These are phyloP conservation scores for Sitophilus oryzae DNA, from an alignment of 1,140 invertebrate species.

Conservation along the genomic window DNA sequence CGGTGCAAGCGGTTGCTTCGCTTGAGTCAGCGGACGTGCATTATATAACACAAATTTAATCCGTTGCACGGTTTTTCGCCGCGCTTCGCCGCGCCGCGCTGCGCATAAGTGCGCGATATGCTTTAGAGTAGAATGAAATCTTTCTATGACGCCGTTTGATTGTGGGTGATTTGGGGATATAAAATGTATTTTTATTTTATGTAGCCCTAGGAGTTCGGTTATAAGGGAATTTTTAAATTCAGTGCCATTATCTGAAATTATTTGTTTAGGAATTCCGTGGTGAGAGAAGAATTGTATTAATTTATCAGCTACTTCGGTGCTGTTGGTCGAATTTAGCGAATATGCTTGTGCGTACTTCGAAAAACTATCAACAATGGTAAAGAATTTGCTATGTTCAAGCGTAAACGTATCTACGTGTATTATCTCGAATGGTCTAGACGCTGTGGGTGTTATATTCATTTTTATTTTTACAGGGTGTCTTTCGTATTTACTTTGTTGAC, in stretches of 20 bases:
- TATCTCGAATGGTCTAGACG: constrained; percentile 19
- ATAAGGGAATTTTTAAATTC: constrained; percentile 18
- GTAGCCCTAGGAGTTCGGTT: constrained; percentile 17
- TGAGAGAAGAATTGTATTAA: constrained; percentile 17
- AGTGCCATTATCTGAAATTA: constrained; percentile 10
- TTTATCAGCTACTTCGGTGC: constrained; percentile 12
- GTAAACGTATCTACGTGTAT: constrained; percentile 14
- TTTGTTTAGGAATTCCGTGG: constrained; percentile 17
- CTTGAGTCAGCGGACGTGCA: too few species aligned
- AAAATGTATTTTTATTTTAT: constrained; percentile 23
- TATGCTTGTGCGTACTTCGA: constrained; percentile 23
- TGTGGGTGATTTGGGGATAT: constrained; percentile 7
- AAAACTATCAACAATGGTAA: constrained; percentile 18
- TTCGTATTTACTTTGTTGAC: too few species aligned
- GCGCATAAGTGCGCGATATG: too few species aligned
- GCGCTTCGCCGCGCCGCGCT: too few species aligned
- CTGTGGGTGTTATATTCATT: constrained; percentile 20
- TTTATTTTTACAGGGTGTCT: too few species aligned
- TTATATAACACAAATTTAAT: too few species aligned
- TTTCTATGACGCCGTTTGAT: constrained; percentile 16
- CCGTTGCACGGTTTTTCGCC: too few species aligned
- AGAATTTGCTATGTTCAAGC: too few species aligned
- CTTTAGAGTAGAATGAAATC: constrained; percentile 16
- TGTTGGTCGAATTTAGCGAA: not conserved
- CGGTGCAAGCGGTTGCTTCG: too few species aligned